Conservation (phyloP, 2,888 invertebrate species). For the Drosophila phalerata region DNA sequence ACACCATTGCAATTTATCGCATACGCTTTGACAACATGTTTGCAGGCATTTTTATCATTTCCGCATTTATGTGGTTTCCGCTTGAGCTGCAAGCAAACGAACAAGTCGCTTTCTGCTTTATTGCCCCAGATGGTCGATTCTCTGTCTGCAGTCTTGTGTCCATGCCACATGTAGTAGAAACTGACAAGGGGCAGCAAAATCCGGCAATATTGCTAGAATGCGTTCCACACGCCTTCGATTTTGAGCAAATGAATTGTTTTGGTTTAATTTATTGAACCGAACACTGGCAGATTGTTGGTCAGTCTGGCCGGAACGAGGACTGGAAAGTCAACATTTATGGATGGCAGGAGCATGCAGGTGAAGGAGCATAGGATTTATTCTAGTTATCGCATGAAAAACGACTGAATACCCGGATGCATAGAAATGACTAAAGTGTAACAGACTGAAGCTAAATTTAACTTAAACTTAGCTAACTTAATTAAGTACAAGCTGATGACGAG, state of each 20-base stretch:
- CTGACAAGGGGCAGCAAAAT: conserved; percentile 18
- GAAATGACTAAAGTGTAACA: not conserved
- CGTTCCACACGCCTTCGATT: conserved; percentile 32
- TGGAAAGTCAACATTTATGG: conserved; percentile 17
- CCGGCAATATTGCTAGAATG: conserved; percentile 43
- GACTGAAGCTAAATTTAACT: not conserved
- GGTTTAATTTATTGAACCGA: conserved; percentile 72
- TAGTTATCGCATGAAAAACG: conserved; percentile 24
- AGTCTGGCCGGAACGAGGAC: conserved; percentile 10
- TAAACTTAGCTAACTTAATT: not conserved
- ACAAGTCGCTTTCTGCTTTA: conserved; percentile 77
- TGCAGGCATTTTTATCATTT: conserved; percentile 79
- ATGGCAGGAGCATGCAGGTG: conserved; percentile 2
- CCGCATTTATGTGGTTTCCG: conserved; percentile 82
- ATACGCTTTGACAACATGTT: conserved; percentile 79
- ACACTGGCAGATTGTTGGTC: conserved; percentile 28
- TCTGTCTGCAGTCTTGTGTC: not conserved
- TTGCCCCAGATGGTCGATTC: conserved; percentile 54
- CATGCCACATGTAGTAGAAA: conserved; percentile 2
- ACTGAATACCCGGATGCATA: conserved; percentile 8
- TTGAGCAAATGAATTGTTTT: conserved; percentile 70
- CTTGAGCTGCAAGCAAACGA: conserved; percentile 72
- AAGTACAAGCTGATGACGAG: not conserved
- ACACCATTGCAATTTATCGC: conserved; percentile 79
- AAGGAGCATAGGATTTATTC: conserved; percentile 25